Base-by-base conservation (phyloP, 1,140 invertebrate species). In the Conus ventricosus region DNA sequence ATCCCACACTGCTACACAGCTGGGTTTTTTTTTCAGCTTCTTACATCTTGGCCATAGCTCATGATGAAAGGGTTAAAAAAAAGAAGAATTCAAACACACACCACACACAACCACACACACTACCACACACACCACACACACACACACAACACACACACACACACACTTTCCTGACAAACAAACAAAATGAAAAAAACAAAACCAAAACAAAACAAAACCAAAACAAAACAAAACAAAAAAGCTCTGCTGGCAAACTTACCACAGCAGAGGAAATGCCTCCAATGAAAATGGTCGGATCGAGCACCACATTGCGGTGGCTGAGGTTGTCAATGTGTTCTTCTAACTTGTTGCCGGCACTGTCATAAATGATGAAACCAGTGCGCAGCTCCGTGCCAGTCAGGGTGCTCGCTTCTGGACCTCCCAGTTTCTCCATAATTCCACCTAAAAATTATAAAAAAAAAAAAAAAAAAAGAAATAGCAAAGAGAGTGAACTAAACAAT, bases 401-500 rank as follows among this genome's bases (percentile, higher is more conserved):
- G 76, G 25, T 5, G 25, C 81, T 4, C 55, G 27, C 13, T 27
- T 53, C 11, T 54, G 25, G 0, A 55, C 53, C 51, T n/a, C 17
- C 85, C 85, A 87, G 85, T 87, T 87, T 20, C 85, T 25, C 85
- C 71, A 78, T 75, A 87, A 53, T 20, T 87, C 85, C 85, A 87
- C 71, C 85, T 86, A 67, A 20, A 60, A 11, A 85, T n/a, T n/a
- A n/a, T n/a, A 23, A 27, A 2, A 63, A 20, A 63, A 13, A 63
- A 4, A 63, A 63, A 13, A 63, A 4, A 63, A 63, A 63, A 63
- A 63, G 60, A 63, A 63, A 63, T 11, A 20, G 60, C 11, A 20
- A 63, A 63, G 60, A 63, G 60, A 63, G 60, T 13, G 60, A 39
- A 39, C 39, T 39, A 39, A 39, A 39, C 3, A 39, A 39, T 39